Evolutionary conservation across 2,888 invertebrate species (phyloP).

Genomic region (Mimachlamys varia): DNA sequence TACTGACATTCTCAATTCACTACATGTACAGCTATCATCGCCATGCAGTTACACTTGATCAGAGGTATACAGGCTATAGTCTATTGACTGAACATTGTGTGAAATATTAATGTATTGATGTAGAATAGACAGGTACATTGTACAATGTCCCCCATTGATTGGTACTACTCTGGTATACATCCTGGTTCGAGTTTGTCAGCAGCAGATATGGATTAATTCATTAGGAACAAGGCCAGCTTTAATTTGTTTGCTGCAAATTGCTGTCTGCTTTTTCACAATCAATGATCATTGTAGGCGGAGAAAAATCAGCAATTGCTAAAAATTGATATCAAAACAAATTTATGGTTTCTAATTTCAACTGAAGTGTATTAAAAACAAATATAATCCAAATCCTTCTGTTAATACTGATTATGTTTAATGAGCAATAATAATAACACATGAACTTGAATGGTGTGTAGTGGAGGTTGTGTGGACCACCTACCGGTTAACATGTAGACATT

Average conservation of each 20-base stretch:
- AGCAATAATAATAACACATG: no score
- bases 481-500: background rate
- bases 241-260: background rate
- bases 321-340: background rate
- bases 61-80: no score
- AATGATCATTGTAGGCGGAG: background rate
- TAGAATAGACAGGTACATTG: conserved; percentile 13
- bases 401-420: no score
- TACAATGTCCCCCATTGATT: conserved; percentile 20
- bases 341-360: no score
- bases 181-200: background rate
- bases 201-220: conserved; percentile 13
- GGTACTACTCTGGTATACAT: background rate
- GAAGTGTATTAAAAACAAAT: no score
- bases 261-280: background rate
- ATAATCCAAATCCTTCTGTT: no score
- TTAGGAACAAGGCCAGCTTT: conserved; percentile 21
- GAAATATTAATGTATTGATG: background rate
- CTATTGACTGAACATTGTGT: background rate
- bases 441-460: no score
- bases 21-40: no score
- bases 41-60: no score
- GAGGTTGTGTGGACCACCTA: background rate
- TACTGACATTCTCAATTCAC: no score
- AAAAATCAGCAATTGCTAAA: background rate